Evolutionary conservation across 2,113 vertebrate genomes (phyloP).

Genomic region (Octodon degus): DNA sequence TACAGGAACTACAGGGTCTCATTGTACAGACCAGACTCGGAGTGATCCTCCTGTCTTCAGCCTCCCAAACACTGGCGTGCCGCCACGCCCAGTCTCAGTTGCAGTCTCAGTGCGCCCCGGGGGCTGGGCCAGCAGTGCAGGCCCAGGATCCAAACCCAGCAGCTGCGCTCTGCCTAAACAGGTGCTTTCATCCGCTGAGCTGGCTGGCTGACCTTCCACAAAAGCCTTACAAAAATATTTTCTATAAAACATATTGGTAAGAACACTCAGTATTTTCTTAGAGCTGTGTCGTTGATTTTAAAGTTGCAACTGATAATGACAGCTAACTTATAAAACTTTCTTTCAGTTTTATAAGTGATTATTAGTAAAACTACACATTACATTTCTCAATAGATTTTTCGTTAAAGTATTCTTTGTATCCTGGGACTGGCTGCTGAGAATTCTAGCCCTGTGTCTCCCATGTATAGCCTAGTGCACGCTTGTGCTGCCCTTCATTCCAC

Average conservation of each 20-base stretch:
- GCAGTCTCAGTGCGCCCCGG: too few species aligned
- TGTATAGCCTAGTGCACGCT: background rate
- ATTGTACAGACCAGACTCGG: too few species aligned
- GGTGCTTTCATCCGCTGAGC: too few species aligned
- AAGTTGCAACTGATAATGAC: background rate
- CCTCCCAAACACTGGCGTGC: too few species aligned
- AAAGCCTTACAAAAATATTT: background rate
- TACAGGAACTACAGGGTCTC: too few species aligned
- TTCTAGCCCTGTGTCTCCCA: too few species aligned
- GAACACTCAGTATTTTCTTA: background rate
- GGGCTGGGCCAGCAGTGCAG: too few species aligned
- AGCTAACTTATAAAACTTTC: background rate
- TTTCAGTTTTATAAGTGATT: background rate
- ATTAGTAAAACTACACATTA: background rate
- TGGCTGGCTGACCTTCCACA: background rate
- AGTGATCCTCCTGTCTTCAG: too few species aligned
- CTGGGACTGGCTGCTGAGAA: background rate
- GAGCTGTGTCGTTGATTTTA: background rate
- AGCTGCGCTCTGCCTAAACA: too few species aligned
- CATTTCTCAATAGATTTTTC: background rate
- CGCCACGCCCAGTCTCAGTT: too few species aligned
- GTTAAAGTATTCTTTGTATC: background rate
- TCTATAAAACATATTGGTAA: background rate
- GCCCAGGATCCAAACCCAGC: accelerated
- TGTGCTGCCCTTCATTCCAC: accelerated